Base-by-base conservation (phyloP, 64 coral and sea anemone genomes). In the Catalaphyllia jardinei region DNA sequence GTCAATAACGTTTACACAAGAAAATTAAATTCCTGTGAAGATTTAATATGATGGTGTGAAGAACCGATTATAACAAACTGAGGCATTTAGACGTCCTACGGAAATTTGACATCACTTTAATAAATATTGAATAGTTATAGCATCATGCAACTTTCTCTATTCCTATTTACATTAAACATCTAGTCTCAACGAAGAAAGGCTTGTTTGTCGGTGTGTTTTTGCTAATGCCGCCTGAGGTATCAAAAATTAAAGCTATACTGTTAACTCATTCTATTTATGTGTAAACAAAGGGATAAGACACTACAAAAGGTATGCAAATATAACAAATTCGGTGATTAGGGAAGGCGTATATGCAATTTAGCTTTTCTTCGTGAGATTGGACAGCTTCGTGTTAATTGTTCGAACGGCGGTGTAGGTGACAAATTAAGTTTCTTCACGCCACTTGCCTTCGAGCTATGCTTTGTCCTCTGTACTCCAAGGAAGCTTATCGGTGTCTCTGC, bases 231-330 rank as follows among this genome's bases (percentile, higher is more conserved):
- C 91, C 88, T 93, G 57, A 87, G 75, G 87, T 91, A 88, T 62
- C 76, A 86, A 67, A 77, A 96, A 96, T 96, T 96, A 96, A 93
- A 93, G 60, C 82, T 87, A 96, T 88, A 89, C 92, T 91, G 83
- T 91, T 88, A 60, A 88, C 52, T 83, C 88, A 91, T 79, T 96
- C 83, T 91, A 30, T 91, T 86, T 87, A 83, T 78, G 79, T 62
- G 92, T 96, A 96, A 96, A 96, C 95, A 96, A 93, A 90, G 51
- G 95, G 80, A 88, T 96, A 86, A 88, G 94, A 92, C 89, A 62
- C 25, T 55, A 87, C 90, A 91, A 89, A 83, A 64, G 78, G 72
- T 92, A 96, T 96, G 90, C 90, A 96, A 92, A 96, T 89, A 92
- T 10, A 91, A 89, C 87, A 81, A 95, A 92, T 88, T 67, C 61